Evolutionary conservation across 2,888 invertebrate species (phyloP), one percentile per base, ranked within the genome.

Genomic region (Agrypnus murinus): DNA sequence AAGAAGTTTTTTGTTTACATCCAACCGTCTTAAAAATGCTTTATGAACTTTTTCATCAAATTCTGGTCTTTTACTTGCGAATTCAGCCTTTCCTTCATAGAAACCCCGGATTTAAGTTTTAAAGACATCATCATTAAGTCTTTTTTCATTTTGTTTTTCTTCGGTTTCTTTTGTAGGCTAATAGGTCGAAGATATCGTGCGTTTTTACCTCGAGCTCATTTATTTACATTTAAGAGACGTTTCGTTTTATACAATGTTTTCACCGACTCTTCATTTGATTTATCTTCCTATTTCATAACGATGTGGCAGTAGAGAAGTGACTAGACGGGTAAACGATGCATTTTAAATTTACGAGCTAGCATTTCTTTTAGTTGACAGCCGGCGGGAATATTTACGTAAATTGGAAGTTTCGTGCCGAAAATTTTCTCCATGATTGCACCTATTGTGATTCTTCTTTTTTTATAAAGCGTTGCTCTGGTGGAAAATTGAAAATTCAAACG

Each of bases 371-470:
- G 65, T 69, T 69, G 69, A 69, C 69, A 69, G 69, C 65, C 36
- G 46, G 69, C 65, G 64, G 38, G 69, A 69, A 69, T 65, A 65
- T 69, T 65, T 69, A 69, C 65, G 69, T 55, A 69, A 69, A 69
- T 69, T 69, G 69, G 65, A 65, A 65, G 65, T 69, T 65, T 69
- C 59, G 50, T 60, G 59, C 59, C 45, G 64, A 65, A 25, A 69
- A 69, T 53, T 69, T 69, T 69, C 50, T 59, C 53, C 65, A 65
- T 69, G 69, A 69, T 69, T 69, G 69, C 69, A 60, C 43, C 69
- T 60, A 69, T 69, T 69, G 69, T 69, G 10, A 38, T 31, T 48
- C 60, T 50, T 32, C 53, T 60, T 65, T 25, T n/a, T 65, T 60
- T 65, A 65, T 69, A 40, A 64, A 60, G 65, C 60, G 45, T 38